These are phyloP conservation scores for Micrasema longulum DNA, from an alignment of 1,140 invertebrate species.

Conservation along the genomic window DNA sequence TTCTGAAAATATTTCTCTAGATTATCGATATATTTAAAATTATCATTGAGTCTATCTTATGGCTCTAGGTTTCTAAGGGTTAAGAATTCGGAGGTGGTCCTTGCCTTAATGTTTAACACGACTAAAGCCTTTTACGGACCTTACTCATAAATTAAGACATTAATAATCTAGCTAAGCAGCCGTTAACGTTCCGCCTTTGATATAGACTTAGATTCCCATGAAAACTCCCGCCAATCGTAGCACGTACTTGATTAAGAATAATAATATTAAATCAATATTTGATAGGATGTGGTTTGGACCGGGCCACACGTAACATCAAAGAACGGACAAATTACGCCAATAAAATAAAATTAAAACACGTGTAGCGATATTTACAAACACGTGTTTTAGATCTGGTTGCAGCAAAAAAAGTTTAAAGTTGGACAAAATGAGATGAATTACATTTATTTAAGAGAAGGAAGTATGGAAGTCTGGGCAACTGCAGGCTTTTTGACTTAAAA, in stretches of 20 bases:
- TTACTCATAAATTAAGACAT: conserved; percentile 32
- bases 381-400: too few relatives aligned
- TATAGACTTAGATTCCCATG: neutral
- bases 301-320: conserved; percentile 24
- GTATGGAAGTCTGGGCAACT: too few relatives aligned
- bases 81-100: conserved; percentile 15
- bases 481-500: too few relatives aligned
- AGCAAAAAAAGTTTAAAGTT: too few relatives aligned
- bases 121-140: conserved; percentile 10
- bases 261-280: conserved; percentile 5
- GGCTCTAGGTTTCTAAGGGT: neutral
- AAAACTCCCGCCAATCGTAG: conserved; percentile 3
- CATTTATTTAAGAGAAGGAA: too few relatives aligned
- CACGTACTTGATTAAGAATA: conserved; percentile 12
- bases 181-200: conserved; percentile 4
- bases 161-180: conserved; percentile 2
- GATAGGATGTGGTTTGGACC: conserved; percentile 23
- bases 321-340: too few relatives aligned
- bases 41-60: too few relatives aligned
- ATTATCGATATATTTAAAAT: too few relatives aligned
- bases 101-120: conserved; percentile 11
- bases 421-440: too few relatives aligned
- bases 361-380: too few relatives aligned
- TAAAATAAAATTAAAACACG: too few relatives aligned
- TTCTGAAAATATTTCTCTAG: too few relatives aligned